Conservation (phyloP, 1,140 invertebrate species). For the Drosophila hydei region DNA sequence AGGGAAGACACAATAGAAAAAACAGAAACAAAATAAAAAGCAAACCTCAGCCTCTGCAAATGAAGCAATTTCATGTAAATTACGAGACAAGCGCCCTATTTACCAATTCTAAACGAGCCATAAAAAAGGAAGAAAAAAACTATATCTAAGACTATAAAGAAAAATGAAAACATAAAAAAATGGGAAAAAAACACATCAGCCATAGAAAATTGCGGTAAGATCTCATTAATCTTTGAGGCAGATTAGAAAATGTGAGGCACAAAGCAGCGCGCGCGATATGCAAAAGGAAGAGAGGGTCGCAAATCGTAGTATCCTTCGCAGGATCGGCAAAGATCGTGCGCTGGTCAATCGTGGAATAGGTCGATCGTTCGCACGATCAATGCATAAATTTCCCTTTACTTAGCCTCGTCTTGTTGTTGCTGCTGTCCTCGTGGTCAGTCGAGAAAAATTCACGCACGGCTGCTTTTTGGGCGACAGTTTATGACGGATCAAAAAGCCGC, state of each 20-base stretch:
- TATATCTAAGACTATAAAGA: constrained; percentile 11
- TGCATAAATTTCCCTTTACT: constrained; percentile 68
- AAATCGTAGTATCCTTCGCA: constrained; percentile 15
- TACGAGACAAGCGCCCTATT: constrained; percentile 79
- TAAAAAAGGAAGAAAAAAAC: constrained; percentile 49
- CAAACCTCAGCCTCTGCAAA: constrained; percentile 51
- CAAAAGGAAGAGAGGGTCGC: constrained; percentile 63
- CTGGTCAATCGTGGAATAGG: constrained; percentile 27
- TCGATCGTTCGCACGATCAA: constrained; percentile 35
- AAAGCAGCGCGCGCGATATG: constrained; percentile 42
- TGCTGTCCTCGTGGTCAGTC: no score
- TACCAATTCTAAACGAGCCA: constrained; percentile 73
- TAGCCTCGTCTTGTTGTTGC: constrained; percentile 53
- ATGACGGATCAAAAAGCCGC: constrained; percentile 24
- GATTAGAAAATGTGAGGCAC: constrained; percentile 37
- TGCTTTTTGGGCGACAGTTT: constrained; percentile 45
- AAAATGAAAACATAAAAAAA: constrained; percentile 38
- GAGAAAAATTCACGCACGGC: constrained; percentile 65
- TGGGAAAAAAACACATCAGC: constrained; percentile 38
- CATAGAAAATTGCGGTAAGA: constrained; percentile 60
- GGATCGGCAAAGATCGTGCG: background rate
- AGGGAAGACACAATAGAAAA: background rate
- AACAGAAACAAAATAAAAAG: constrained; percentile 9
- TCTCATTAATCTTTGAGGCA: constrained; percentile 78
- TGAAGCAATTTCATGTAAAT: constrained; percentile 83